phyloP scores from a whole-genome alignment of 2,888 invertebrate species.

The Trisateles emortualis region DNA sequence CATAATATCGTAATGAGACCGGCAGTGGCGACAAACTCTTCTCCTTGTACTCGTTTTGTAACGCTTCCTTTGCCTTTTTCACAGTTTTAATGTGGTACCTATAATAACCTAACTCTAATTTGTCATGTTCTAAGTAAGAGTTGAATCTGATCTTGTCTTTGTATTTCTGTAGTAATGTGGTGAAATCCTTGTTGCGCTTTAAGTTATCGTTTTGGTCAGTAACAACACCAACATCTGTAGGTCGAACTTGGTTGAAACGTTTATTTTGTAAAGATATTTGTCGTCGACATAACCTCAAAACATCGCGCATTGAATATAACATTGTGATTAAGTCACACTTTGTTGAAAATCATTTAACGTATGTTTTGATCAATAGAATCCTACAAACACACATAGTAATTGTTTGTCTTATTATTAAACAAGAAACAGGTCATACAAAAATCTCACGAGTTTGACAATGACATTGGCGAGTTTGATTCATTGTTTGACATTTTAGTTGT shows the following conservation, averaged over 20 bases:
- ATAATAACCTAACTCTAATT: constrained; percentile 68
- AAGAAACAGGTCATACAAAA: not conserved
- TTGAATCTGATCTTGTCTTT: constrained; percentile 77
- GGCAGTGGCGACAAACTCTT: constrained; percentile 80
- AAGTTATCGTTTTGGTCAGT: constrained; percentile 38
- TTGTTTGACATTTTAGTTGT: constrained; percentile 5
- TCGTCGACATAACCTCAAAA: constrained; percentile 78
- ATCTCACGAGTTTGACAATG: constrained; percentile 2
- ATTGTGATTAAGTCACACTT: constrained; percentile 48
- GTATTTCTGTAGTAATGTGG: constrained; percentile 62
- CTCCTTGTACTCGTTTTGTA: constrained; percentile 51
- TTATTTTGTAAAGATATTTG: constrained; percentile 58
- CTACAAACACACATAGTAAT: not conserved
- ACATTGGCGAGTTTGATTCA: constrained; percentile 8
- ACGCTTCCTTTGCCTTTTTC: constrained; percentile 60
- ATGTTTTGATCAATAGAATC: not conserved
- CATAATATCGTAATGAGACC: constrained; percentile 81
- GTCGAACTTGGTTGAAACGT: constrained; percentile 55
- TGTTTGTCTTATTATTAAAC: not conserved
- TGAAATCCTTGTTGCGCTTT: constrained; percentile 54
- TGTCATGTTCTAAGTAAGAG: constrained; percentile 76
- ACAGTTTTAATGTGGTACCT: constrained; percentile 67
- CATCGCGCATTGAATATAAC: constrained; percentile 62
- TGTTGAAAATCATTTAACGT: constrained; percentile 2
- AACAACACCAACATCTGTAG: constrained; percentile 44